Conservation (phyloP, 2,888 invertebrate species). For the Spodoptera littoralis region DNA sequence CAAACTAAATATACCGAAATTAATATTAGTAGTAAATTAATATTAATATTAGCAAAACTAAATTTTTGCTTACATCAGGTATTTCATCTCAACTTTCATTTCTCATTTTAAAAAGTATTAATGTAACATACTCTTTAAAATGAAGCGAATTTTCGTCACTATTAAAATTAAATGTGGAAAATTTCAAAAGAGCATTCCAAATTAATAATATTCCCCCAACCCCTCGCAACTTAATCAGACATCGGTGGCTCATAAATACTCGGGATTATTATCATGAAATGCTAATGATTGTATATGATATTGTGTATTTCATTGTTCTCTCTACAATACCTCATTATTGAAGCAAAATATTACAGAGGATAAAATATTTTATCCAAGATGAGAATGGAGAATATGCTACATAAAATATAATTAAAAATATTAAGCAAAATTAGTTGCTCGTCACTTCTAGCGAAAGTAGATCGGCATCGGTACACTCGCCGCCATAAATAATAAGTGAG, state of each 20-base stretch:
- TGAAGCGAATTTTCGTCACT: too few species aligned
- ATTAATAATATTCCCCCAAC: constrained; percentile 5
- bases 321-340: not conserved
- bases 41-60: too few species aligned
- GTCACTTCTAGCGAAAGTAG: constrained; percentile 55
- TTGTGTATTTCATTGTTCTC: not conserved
- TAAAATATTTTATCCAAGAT: too few species aligned
- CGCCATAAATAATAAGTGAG: constrained; percentile 87
- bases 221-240: not conserved
- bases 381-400: too few species aligned
- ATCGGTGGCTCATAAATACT: not conserved
- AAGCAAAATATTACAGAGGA: not conserved
- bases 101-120: not conserved
- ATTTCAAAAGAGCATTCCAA: not conserved
- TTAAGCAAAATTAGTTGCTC: constrained; percentile 33
- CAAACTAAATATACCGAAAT: too few species aligned
- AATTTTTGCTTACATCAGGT: not conserved
- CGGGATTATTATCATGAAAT: not conserved
- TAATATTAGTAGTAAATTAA: too few species aligned
- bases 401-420: not conserved
- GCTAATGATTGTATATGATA: constrained; percentile 2
- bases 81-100: not conserved
- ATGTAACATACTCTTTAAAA: not conserved
- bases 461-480: constrained; percentile 75
- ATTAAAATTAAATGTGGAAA: too few species aligned